Base-by-base conservation (phyloP, 2,888 invertebrate species). In the Andricus curvator region DNA sequence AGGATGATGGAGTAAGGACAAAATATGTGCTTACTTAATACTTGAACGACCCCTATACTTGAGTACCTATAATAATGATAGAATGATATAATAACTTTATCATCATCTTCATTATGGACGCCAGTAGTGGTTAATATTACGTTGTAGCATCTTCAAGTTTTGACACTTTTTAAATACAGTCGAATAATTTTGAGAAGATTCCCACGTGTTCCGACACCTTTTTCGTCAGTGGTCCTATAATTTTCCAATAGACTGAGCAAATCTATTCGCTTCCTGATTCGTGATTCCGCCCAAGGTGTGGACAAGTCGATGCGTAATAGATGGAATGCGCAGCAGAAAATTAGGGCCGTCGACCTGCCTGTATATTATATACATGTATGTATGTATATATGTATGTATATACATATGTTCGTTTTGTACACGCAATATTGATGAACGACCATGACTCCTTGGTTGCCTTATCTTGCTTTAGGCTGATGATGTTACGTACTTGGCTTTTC, bases 351-450 rank as follows among this genome's bases (percentile, higher is more conserved):
- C 62, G 62, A 62, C 62, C 62, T 62, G 62, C 25, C 13, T 25
- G 11, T n/a, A 22, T 60, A 22, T 60, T 6, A 60, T 20, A 17
- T 20, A 6, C 20, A 6, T 44, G 13, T 44, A 13, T 44, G 44
- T 44, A 48, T 48, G 48, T 5, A 20, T 17, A 56, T 51, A 33
- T 33, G 33, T 5, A 37, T 37, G 8, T 70, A 62, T 70, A 65
- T 25, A 17, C 67, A 48, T 25, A 37, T 65, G 44, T 70, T 65
- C 60, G 15, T 48, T 79, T 79, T 67, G 33, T 79, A 77, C n/a
- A 22, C 78, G 51, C 56, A 51, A 25, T 78, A 51, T 70, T 33
- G 56, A 56, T 56, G 74, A 56, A 74, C 74, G 74, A 33, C 74
- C 74, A 51, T 74, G 74, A 74, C 56, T 74, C 33, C 33, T 74